phyloP scores from a whole-genome alignment of 2,113 vertebrate genomes.

The Podarcis raffonei region DNA sequence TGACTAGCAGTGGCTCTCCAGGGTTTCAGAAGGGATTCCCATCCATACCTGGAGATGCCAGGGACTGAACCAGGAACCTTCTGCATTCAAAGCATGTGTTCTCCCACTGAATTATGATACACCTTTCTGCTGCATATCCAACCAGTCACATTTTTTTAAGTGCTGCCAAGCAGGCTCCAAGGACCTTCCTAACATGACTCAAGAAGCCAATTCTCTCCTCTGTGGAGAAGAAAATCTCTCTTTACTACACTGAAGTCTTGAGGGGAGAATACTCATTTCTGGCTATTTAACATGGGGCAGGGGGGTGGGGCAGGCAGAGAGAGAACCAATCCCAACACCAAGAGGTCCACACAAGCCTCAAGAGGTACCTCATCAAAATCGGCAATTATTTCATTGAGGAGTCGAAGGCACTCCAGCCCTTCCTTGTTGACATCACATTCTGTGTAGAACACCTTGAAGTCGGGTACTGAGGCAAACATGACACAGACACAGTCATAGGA shows the following conservation, averaged over 20 bases:
- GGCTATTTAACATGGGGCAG: neutral
- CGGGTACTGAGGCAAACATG: conserved; percentile 97
- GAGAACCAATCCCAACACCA: neutral
- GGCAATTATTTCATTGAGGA: conserved; percentile 96
- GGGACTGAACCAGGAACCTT: neutral
- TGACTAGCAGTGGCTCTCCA: too few relatives aligned
- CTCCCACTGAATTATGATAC: too few relatives aligned
- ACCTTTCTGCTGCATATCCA: too few relatives aligned
- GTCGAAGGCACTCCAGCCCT: conserved; percentile 94
- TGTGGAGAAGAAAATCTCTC: neutral
- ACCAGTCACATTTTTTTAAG: neutral
- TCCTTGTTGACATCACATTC: conserved; percentile 99
- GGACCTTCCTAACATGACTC: neutral
- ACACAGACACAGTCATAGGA: conserved; percentile 98
- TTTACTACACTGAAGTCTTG: neutral
- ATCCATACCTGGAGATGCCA: too few relatives aligned
- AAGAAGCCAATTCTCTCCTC: neutral
- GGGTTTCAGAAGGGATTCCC: too few relatives aligned
- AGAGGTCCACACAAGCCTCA: too few relatives aligned
- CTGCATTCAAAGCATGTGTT: neutral
- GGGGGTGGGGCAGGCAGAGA: too few relatives aligned
- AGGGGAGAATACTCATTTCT: neutral
- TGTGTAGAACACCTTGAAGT: conserved; percentile 98
- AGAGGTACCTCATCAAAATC: conserved; percentile 95
- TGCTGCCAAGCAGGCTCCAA: neutral